Evolutionary conservation across 2,113 vertebrate species (phyloP).

Genomic region (Melospiza georgiana): DNA sequence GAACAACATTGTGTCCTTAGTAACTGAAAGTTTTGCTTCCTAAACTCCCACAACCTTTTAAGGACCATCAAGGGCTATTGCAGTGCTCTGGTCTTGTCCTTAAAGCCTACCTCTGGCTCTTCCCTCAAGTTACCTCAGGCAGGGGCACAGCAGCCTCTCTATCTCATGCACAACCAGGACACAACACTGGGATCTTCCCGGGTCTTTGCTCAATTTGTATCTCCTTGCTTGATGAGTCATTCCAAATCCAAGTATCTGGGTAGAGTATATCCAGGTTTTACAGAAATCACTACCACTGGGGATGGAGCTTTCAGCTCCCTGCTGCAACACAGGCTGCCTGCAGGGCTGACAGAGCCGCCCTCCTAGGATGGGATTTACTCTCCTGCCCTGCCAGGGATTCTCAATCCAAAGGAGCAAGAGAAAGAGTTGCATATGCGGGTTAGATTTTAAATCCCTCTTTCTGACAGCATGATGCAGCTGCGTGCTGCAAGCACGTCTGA

Average conservation of each 20-base stretch:
- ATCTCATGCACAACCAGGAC: neutral
- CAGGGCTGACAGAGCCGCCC: neutral
- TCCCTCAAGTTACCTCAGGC: neutral
- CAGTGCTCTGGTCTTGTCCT: neutral
- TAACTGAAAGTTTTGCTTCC: neutral
- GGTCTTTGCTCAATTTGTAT: neutral
- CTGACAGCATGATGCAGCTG: neutral
- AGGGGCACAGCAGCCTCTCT: neutral
- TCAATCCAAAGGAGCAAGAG: neutral
- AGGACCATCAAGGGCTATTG: neutral
- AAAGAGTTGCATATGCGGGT: neutral
- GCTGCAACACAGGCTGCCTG: neutral
- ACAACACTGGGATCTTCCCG: neutral
- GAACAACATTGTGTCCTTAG: neutral
- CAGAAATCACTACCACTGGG: neutral
- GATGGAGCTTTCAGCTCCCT: neutral
- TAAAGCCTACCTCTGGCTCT: neutral
- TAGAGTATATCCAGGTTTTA: neutral
- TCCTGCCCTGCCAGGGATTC: neutral
- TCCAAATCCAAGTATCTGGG: neutral
- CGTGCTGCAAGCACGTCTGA: neutral
- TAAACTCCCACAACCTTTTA: neutral
- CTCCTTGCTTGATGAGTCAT: neutral
- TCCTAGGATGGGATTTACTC: neutral
- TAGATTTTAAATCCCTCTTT: constrained; percentile 37